A percentile compares a stretch with the other conserved stretches of the same genome.
Evolutionary conservation across 2,797 vertebrate species (phyloP).

Genomic region (Rhabdomys pumilio): DNA sequence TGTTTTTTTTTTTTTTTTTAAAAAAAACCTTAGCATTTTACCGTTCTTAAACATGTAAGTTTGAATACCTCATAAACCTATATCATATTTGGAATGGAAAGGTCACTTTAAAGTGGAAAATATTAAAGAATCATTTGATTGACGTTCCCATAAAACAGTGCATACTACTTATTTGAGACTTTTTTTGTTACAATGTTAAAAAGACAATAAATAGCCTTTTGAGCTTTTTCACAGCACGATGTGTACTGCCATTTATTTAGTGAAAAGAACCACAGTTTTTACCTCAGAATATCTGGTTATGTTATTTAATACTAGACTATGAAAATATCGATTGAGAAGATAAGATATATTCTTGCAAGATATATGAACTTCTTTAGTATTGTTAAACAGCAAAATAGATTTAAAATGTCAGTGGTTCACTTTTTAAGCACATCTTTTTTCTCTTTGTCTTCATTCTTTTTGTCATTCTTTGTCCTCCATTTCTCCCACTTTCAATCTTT

Average conservation of each 20-base stretch:
- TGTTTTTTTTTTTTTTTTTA: not conserved
- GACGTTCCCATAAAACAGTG: constrained; percentile 34
- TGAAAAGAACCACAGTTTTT: constrained; percentile 51
- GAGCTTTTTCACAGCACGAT: constrained; percentile 36
- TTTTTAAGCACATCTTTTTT: constrained; percentile 23
- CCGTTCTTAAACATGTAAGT: constrained; percentile 30
- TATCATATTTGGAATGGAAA: not conserved
- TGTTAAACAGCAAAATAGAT: constrained; percentile 74
- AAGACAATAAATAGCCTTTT: constrained; percentile 44
- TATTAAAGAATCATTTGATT: not conserved
- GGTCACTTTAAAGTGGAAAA: constrained; percentile 62
- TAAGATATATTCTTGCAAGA: constrained; percentile 74
- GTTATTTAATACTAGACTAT: constrained; percentile 84
- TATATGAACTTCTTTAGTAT: constrained; percentile 75
- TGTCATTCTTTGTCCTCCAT: constrained; percentile 1
- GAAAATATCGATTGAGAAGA: constrained; percentile 82
- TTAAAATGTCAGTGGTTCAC: constrained; percentile 65
- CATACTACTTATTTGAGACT: constrained; percentile 3
- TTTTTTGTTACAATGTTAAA: constrained; percentile 28
- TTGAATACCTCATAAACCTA: constrained; percentile 45
- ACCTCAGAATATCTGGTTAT: not conserved
- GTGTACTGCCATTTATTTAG: constrained; percentile 52
- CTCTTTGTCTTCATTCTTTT: constrained; percentile 40
- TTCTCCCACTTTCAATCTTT: constrained; percentile 50
- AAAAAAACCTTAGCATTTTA: constrained; percentile 41